Percentiles rank a stretch among this genome's conserved stretches.
These are phyloP conservation scores for Agrochola circellaris DNA, from an alignment of 2,888 invertebrate species.

Conservation along the genomic window DNA sequence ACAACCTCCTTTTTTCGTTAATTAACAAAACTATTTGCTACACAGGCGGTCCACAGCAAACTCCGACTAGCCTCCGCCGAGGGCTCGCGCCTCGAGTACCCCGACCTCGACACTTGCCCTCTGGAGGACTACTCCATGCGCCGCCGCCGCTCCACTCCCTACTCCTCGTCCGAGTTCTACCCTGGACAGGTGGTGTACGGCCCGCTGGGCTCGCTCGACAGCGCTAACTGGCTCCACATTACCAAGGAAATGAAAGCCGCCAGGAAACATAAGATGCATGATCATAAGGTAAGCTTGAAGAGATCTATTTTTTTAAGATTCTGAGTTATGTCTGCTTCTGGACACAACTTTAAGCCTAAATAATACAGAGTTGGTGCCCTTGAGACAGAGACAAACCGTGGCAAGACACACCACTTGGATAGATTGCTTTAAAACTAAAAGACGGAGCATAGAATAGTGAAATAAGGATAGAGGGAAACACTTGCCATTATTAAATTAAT, in stretches of 20 bases:
- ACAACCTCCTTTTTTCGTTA: not conserved
- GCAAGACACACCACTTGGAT: not conserved
- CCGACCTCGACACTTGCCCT: slow-evolving; percentile 93
- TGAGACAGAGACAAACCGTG: not conserved
- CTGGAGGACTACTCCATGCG: slow-evolving; percentile 94
- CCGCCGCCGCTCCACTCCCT: slow-evolving; percentile 89
- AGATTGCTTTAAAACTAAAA: not conserved
- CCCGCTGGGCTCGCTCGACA: slow-evolving; percentile 93
- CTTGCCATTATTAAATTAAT: not conserved
- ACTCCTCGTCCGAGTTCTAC: slow-evolving; percentile 88
- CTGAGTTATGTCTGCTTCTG: not conserved
- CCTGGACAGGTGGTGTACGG: slow-evolving; percentile 92
- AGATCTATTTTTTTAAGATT: not conserved
- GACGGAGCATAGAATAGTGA: fast-evolving
- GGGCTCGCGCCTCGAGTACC: slow-evolving; percentile 92
- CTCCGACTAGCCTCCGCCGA: slow-evolving; percentile 92
- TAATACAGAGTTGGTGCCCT: not conserved
- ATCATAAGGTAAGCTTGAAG: slow-evolving; percentile 85
- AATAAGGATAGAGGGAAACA: not conserved
- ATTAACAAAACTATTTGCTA: not conserved
- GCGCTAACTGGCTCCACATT: slow-evolving; percentile 95
- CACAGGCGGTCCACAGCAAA: slow-evolving; percentile 92
- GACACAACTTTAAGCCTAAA: not conserved
- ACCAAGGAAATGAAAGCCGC: slow-evolving; percentile 93
- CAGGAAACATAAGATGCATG: slow-evolving; percentile 90